Conservation (phyloP, 37 sponge, comb jelly and placozoan species). For the Chondrilla cf. caribensis region DNA sequence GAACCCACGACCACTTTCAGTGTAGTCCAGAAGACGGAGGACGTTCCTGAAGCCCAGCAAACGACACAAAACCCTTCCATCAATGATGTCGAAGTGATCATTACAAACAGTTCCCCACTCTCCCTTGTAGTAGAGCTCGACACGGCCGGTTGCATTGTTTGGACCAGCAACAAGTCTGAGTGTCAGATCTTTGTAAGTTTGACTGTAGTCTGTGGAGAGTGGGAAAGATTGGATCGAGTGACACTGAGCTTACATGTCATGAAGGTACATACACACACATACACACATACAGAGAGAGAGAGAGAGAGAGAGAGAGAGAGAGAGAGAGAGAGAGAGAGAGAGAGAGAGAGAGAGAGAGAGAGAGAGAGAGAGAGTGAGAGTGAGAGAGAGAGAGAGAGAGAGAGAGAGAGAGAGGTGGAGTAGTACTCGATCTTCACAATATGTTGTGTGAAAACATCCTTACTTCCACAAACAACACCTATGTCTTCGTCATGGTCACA, state of each 20-base stretch:
- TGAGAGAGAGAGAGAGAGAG: not conserved
- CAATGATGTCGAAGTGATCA: not conserved
- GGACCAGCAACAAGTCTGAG: conserved; percentile 17
- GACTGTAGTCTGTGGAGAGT: too few relatives aligned
- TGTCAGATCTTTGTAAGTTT: not conserved
- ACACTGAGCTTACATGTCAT: not conserved
- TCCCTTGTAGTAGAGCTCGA: conserved; percentile 60
- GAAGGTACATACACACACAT: not conserved
- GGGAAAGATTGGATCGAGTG: too few relatives aligned
- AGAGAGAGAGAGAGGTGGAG: not conserved
- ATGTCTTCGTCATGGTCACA: conserved; percentile 12
- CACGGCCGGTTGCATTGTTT: conserved; percentile 31
- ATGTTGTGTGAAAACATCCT: too few relatives aligned
- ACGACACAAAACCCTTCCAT: conserved; percentile 34
- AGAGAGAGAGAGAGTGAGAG: not conserved
- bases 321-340: not conserved
- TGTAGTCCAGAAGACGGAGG: not conserved
- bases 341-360: conserved; percentile 1
- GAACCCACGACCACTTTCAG: not conserved
- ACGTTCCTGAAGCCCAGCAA: conserved; percentile 19
- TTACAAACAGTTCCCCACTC: conserved; percentile 69
- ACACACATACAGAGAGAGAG: not conserved
- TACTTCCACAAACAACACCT: conserved; percentile 1
- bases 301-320: not conserved
- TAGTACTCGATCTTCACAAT: not conserved